Conservation (phyloP, 2,113 vertebrate genomes). For the Acrocephalus kingi region DNA sequence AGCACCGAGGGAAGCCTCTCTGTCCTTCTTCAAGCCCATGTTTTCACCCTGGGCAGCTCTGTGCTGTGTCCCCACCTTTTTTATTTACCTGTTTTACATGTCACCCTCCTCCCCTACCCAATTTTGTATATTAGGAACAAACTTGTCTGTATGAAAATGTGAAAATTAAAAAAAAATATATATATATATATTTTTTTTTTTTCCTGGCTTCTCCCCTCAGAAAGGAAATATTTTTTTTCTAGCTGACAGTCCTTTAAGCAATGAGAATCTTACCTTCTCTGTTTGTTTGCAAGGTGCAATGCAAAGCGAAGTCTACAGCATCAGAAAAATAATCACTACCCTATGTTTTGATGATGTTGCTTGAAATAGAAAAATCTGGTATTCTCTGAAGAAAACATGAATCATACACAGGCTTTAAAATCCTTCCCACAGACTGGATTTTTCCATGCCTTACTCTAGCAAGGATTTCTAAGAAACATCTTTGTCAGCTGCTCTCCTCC, state of each 20-base stretch:
- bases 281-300: neutral
- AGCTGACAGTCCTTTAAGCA: neutral
- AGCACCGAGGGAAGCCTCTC: neutral
- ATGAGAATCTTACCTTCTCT: neutral
- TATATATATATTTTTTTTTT: neutral
- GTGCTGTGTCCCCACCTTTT: neutral
- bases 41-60: neutral
- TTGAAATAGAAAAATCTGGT: slow-evolving; percentile 53
- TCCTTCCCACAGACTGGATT: slow-evolving; percentile 38
- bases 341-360: slow-evolving; percentile 8
- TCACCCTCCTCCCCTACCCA: fast-evolving
- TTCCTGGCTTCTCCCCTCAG: neutral
- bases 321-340: neutral
- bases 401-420: neutral
- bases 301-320: neutral
- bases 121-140: neutral
- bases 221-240: neutral
- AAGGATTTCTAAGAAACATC: slow-evolving; percentile 21
- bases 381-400: slow-evolving; percentile 41
- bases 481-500: neutral
- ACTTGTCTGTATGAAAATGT: neutral
- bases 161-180: neutral
- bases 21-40: neutral
- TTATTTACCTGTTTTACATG: neutral
- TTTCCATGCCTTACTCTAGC: slow-evolving; percentile 9